Conservation (phyloP, 1,140 invertebrate species). For the Saccostrea glomerata region DNA sequence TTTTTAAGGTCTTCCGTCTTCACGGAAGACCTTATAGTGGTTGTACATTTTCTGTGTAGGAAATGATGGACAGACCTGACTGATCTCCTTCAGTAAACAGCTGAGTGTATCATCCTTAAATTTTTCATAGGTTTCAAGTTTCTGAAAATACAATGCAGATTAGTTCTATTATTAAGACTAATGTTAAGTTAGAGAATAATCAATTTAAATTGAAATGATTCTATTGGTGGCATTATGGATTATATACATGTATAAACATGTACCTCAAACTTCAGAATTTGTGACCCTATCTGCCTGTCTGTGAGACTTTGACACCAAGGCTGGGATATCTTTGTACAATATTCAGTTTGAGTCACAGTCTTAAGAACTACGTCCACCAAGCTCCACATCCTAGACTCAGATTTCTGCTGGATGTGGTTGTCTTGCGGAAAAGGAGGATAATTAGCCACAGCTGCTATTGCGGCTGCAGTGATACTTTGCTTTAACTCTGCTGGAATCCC, state of each 20-base stretch:
- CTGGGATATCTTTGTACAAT: not conserved
- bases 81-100: constrained; percentile 60
- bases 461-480: constrained; percentile 49
- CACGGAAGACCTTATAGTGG: too few relatives aligned
- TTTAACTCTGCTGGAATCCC: constrained; percentile 70
- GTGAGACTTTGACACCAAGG: not conserved
- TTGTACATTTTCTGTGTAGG: constrained; percentile 63
- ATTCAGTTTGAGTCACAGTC: not conserved
- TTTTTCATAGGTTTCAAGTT: not conserved
- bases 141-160: not conserved
- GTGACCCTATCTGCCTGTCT: not conserved
- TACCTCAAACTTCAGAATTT: not conserved
- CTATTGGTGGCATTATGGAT: not conserved
- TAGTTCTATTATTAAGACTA: too few relatives aligned
- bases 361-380: not conserved
- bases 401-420: constrained; percentile 69
- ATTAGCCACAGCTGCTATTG: constrained; percentile 38
- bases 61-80: constrained; percentile 53
- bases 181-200: too few relatives aligned
- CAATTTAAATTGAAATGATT: too few relatives aligned
- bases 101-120: not conserved
- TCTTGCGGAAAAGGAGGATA: constrained; percentile 63
- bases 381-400: not conserved
- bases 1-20: too few relatives aligned
- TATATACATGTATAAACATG: not conserved